Base-by-base conservation (phyloP, 2,797 vertebrate genomes). In the Melanotaenia trifasciata region DNA sequence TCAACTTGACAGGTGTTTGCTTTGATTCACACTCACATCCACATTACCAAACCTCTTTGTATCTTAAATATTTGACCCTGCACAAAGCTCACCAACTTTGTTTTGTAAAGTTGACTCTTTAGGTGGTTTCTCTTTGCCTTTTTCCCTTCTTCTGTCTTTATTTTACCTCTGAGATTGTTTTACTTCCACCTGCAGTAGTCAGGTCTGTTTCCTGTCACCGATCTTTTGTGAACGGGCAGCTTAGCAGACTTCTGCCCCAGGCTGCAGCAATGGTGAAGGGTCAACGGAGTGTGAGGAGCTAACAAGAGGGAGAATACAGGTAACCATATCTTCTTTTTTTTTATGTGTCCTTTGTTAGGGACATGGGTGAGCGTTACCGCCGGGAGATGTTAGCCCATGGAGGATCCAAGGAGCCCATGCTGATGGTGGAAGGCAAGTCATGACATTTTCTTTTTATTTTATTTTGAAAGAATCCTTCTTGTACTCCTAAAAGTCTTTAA, bases 371-470 rank as follows among this genome's bases (percentile, higher is more conserved):
- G 73, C 97, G 96, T 76, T 99, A 99, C 77, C 96, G 97, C 4
- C 91, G 93, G 83, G 96, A 99, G 93, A 98, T 99, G 97, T 93
- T 99, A 90, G 96, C 96, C 8, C 96, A 98, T 0, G 98, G 98
- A 0, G 98, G 98, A 74, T 96, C 96, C 74, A 98, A 95, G 87
- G 97, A 98, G 79, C 97, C 98, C 69, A 95, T 97, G 90, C 93
- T 96, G 74, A 97, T 99, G 97, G 96, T 99, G 64, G 94, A 99
- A 97, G 98, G 98, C 98, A 96, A 74, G 40, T 66, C 22, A 4
- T 22, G 18, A 1, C 0, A 0, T 8, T 68, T 67, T 47, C 58
- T 20, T 2, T 28, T 32, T 3, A 8, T 30, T 45, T 18, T 16
- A 67, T 53, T 9, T 38, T 65, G 1, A 16, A 54, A n/a, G 1